A percentile compares a stretch with the other conserved stretches of the same genome.
Evolutionary conservation across 2,797 vertebrate genomes (phyloP).

Genomic region (Hapalemur alaotrensis): DNA sequence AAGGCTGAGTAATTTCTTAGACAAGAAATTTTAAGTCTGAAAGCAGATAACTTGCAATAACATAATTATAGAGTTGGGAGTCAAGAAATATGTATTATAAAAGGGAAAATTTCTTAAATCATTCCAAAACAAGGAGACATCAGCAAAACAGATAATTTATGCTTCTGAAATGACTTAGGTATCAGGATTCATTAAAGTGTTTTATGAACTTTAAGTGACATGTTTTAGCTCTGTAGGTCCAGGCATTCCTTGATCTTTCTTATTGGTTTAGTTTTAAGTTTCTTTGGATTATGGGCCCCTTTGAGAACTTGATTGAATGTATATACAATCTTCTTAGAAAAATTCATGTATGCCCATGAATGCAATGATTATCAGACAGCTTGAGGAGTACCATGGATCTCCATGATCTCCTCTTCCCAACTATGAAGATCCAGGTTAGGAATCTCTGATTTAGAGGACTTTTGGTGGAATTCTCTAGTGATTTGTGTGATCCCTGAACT

Average conservation of each 20-base stretch:
- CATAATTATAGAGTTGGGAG: slow-evolving; percentile 58
- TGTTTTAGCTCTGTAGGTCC: not conserved
- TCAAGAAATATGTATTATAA: slow-evolving; percentile 25
- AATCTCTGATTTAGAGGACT: not conserved
- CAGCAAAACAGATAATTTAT: slow-evolving; percentile 51
- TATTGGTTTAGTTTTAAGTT: not conserved
- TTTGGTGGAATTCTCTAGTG: not conserved
- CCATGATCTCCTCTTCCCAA: not conserved
- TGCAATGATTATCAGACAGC: not conserved
- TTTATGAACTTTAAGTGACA: slow-evolving; percentile 10
- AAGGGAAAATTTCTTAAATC: not conserved
- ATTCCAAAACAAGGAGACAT: slow-evolving; percentile 11
- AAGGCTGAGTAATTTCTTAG: slow-evolving; percentile 65
- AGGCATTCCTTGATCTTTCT: not conserved
- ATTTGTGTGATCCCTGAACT: not conserved
- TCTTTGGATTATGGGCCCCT: not conserved
- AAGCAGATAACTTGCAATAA: slow-evolving; percentile 46
- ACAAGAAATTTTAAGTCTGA: slow-evolving; percentile 52
- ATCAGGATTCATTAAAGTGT: not conserved
- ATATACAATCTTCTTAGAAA: not conserved
- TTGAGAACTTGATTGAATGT: slow-evolving; percentile 8
- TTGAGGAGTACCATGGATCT: not conserved
- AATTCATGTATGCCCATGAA: not conserved
- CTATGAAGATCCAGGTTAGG: not conserved
- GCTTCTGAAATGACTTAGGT: slow-evolving; percentile 16